Conservation (phyloP, 2,113 vertebrate species). For the Eulacestoma nigropectus region DNA sequence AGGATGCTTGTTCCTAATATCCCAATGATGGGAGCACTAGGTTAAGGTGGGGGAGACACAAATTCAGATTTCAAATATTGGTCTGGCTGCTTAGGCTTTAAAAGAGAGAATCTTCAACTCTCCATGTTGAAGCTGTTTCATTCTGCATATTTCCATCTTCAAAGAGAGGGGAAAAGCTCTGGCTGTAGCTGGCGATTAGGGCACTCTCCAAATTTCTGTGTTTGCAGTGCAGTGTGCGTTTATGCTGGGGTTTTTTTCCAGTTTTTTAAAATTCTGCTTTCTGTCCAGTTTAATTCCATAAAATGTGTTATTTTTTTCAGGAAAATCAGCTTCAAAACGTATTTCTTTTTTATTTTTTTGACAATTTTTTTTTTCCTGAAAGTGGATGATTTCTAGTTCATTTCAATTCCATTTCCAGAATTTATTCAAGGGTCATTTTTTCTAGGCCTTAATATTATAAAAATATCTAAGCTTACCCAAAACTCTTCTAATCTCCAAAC, state of each 20-base stretch:
- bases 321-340: not conserved
- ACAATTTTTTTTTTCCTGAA: not conserved
- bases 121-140: not conserved
- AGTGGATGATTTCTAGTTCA: not conserved
- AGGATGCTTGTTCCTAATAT: not conserved
- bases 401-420: not conserved
- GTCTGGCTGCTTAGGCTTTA: not conserved
- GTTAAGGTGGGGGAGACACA: not conserved
- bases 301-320: not conserved
- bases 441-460: not conserved
- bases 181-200: not conserved
- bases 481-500: not conserved
- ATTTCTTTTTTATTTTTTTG: not conserved
- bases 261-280: not conserved
- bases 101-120: not conserved
- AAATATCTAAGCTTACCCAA: not conserved
- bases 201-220: not conserved
- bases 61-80: not conserved
- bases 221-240: not conserved
- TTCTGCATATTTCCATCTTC: not conserved
- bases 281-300: not conserved
- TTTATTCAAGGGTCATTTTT: not conserved
- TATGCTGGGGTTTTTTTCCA: rapidly evolving
- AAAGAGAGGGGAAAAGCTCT: not conserved
- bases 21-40: not conserved